phyloP scores from a whole-genome alignment of 2,797 vertebrate species.

The Buceros bicornis region DNA sequence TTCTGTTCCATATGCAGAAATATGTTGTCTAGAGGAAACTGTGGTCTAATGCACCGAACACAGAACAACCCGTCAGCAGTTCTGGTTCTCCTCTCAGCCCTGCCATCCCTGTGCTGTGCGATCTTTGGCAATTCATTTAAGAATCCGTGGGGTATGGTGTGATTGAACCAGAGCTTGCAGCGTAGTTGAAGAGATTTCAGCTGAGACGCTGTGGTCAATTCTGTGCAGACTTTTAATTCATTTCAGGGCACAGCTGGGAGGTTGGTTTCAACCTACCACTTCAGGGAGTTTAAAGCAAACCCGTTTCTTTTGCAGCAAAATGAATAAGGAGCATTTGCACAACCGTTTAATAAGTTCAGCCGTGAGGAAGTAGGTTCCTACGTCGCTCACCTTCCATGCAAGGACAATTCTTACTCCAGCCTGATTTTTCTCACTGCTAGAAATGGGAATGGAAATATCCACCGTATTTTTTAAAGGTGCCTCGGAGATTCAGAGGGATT shows the following conservation, averaged over 20 bases:
- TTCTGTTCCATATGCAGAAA: conserved; percentile 21
- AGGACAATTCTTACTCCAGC: neutral
- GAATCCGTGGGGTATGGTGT: neutral
- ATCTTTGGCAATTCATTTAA: neutral
- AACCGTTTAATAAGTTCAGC: neutral
- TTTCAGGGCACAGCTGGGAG: neutral
- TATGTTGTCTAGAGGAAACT: neutral
- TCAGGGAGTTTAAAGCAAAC: neutral
- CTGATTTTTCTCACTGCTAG: conserved; percentile 16
- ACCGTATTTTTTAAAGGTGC: neutral
- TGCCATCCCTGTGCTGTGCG: neutral
- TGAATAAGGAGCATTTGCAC: neutral
- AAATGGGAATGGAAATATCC: neutral
- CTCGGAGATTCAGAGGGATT: neutral
- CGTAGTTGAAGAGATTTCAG: neutral
- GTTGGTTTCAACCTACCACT: neutral
- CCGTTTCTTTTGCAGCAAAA: neutral
- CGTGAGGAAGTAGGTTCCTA: conserved; percentile 18
- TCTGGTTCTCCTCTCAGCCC: conserved; percentile 1
- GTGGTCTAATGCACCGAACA: neutral
- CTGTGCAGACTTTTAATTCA: neutral
- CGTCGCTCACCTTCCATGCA: neutral
- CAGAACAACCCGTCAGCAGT: neutral
- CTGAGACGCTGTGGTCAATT: neutral
- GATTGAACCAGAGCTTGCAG: neutral